Percentiles rank a stretch among this genome's conserved stretches.
phyloP scores from a whole-genome alignment of 2,888 invertebrate genomes.

The Brachylomia viminalis region DNA sequence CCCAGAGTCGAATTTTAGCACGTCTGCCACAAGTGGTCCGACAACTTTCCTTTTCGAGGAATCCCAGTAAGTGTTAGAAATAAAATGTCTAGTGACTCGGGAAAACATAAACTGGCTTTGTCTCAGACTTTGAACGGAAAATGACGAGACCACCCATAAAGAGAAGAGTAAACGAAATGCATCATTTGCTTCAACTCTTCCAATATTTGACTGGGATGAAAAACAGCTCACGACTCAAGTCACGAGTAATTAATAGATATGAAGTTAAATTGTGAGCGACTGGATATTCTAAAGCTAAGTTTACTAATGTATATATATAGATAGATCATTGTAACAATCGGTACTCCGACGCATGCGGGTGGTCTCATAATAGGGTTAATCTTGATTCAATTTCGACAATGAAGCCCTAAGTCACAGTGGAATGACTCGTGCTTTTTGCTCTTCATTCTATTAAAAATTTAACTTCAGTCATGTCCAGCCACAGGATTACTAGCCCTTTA shows the following conservation, averaged over 20 bases:
- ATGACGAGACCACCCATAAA: constrained; percentile 75
- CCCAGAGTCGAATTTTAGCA: constrained; percentile 83
- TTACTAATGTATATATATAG: constrained; percentile 49
- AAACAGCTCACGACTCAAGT: constrained; percentile 37
- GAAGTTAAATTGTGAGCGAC: constrained; percentile 67
- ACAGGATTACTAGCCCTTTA: constrained; percentile 32
- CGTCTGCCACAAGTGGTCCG: constrained; percentile 72
- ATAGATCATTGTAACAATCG: constrained; percentile 71
- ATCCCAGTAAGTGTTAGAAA: constrained; percentile 58
- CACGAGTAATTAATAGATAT: constrained; percentile 67
- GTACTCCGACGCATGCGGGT: constrained; percentile 79
- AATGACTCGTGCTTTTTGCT: constrained; percentile 58
- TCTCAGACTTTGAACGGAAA: constrained; percentile 52
- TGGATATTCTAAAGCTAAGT: constrained; percentile 60
- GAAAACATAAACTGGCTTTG: constrained; percentile 54
- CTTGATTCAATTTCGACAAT: constrained; percentile 78
- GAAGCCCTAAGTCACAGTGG: constrained; percentile 55
- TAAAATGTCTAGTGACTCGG: constrained; percentile 62
- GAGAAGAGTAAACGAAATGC: constrained; percentile 63
- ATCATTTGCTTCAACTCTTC: constrained; percentile 62
- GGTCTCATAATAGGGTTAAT: constrained; percentile 81
- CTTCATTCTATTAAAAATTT: constrained; percentile 45
- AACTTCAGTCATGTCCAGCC: constrained; percentile 48
- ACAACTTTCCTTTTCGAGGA: constrained; percentile 77
- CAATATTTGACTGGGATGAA: constrained; percentile 71